A percentile compares a stretch with the other conserved stretches of the same genome.
These are phyloP conservation scores for Gallinago paraguaiae DNA, from an alignment of 2,113 vertebrate species.

Conservation along the genomic window DNA sequence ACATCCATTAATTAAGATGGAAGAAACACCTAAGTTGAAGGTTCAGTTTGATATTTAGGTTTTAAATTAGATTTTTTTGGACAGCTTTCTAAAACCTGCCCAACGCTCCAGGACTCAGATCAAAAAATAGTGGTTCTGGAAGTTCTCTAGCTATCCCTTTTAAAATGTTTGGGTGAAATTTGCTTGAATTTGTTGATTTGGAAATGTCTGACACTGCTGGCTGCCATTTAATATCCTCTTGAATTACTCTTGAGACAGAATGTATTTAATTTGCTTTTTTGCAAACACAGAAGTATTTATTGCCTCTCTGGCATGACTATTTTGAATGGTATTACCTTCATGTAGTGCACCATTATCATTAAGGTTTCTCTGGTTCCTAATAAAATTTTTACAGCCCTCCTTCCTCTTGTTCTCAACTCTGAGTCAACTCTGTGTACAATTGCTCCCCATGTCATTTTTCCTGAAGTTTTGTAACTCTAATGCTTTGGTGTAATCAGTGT, in stretches of 20 bases:
- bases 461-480: background rate
- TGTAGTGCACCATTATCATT: background rate
- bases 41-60: background rate
- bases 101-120: background rate
- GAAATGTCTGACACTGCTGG: background rate
- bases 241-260: background rate
- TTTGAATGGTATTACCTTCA: background rate
- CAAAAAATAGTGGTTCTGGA: background rate
- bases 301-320: background rate
- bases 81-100: background rate
- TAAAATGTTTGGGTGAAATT: background rate
- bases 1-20: background rate
- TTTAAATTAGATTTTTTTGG: background rate
- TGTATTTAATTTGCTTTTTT: background rate
- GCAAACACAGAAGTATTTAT: background rate
- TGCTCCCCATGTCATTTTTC: background rate
- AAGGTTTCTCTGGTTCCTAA: background rate
- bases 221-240: background rate
- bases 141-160: background rate
- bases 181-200: background rate
- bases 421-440: background rate
- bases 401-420: background rate
- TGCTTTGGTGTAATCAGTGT: background rate
- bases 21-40: background rate
- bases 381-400: background rate